Conservation (phyloP, 2,113 vertebrate species). For the Serilophus lunatus region DNA sequence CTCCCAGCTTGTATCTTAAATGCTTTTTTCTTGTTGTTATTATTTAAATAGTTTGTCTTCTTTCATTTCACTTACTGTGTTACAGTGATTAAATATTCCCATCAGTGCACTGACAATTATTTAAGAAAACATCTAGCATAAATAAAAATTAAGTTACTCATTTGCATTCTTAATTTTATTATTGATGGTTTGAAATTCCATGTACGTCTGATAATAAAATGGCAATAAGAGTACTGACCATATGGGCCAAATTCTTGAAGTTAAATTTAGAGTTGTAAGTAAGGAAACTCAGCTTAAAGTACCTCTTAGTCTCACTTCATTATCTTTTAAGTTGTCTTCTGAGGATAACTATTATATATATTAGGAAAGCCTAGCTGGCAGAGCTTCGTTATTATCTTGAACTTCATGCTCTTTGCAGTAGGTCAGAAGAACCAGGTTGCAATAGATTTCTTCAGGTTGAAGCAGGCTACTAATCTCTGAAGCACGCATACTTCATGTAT, state of each 20-base stretch:
- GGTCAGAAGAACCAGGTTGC: neutral
- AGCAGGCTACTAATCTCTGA: neutral
- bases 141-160: neutral
- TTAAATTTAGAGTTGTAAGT: neutral
- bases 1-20: neutral
- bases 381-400: neutral
- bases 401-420: neutral
- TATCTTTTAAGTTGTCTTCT: neutral
- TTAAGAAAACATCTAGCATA: neutral
- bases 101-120: neutral
- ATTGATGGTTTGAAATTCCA: neutral
- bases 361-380: neutral
- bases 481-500: fast-evolving
- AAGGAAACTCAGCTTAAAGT: neutral
- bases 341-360: neutral
- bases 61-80: neutral
- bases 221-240: neutral
- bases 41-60: neutral
- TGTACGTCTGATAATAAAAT: neutral
- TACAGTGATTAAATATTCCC: neutral
- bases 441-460: neutral
- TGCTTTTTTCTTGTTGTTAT: neutral
- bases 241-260: neutral
- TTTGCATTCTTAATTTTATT: neutral
- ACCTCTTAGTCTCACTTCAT: neutral